phyloP scores from a whole-genome alignment of 1,140 invertebrate genomes.

The Octopus sinensis region DNA sequence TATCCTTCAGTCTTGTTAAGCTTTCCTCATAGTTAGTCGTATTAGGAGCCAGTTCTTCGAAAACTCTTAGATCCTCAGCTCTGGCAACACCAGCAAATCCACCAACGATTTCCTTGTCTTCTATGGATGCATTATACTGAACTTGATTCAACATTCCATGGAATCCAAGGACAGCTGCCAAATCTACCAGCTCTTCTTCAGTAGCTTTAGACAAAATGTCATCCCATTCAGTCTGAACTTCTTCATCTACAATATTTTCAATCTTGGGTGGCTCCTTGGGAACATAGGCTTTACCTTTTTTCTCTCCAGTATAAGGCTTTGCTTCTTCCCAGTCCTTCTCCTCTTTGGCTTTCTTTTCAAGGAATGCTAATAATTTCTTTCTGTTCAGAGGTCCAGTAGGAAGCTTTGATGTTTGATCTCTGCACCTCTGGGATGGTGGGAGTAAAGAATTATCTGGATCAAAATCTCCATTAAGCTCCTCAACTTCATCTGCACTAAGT shows the following conservation, averaged over 20 bases:
- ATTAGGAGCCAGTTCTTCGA: constrained; percentile 87
- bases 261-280: constrained; percentile 72
- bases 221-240: constrained; percentile 93
- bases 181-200: constrained; percentile 98
- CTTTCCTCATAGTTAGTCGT: constrained; percentile 87
- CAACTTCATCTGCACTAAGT: constrained; percentile 91
- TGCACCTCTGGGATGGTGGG: constrained; percentile 91
- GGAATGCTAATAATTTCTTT: constrained; percentile 93
- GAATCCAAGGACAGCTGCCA: constrained; percentile 97
- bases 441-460: constrained; percentile 94
- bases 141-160: constrained; percentile 99
- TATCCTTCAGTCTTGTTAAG: constrained; percentile 79
- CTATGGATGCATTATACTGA: constrained; percentile 91
- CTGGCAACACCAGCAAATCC: constrained; percentile 73
- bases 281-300: constrained; percentile 76
- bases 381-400: constrained; percentile 93
- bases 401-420: constrained; percentile 90
- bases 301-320: constrained; percentile 77
- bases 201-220: constrained; percentile 83
- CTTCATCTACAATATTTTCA: constrained; percentile 54
- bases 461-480: constrained; percentile 95
- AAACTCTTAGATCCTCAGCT: constrained; percentile 85
- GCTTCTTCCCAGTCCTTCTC: constrained; percentile 95
- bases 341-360: constrained; percentile 94
- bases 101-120: constrained; percentile 53